Conservation (phyloP, 2,888 invertebrate genomes). For the Busseola fusca region DNA sequence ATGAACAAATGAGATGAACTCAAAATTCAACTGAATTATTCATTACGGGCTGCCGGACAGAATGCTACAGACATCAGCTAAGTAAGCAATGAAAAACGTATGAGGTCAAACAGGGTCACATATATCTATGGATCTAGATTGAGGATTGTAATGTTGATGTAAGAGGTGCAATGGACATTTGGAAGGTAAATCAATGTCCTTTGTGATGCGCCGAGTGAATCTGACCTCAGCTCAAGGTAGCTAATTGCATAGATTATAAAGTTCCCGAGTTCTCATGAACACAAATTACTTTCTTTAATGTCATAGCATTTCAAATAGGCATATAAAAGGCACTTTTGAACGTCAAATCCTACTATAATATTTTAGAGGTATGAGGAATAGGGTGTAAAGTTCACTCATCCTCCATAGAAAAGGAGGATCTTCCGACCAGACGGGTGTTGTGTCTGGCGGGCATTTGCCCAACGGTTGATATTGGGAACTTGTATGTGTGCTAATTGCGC, state of each 20-base stretch:
- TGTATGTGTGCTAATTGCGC: too few species aligned
- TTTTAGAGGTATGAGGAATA: too few species aligned
- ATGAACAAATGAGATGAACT: constrained; percentile 51
- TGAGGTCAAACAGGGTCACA: constrained; percentile 52
- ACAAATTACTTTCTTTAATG: neutral
- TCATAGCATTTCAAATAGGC: too few species aligned
- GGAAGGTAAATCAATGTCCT: constrained; percentile 20
- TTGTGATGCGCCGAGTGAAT: neutral
- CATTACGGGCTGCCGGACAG: constrained; percentile 47
- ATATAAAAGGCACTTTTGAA: too few species aligned
- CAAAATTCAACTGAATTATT: constrained; percentile 63
- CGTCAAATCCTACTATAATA: too few species aligned
- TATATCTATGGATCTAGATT: constrained; percentile 53
- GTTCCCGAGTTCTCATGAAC: neutral
- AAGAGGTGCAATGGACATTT: neutral
- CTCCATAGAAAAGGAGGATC: too few species aligned
- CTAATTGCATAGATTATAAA: neutral
- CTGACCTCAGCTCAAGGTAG: neutral
- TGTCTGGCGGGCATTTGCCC: too few species aligned
- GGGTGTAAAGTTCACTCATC: too few species aligned
- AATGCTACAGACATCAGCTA: constrained; percentile 34
- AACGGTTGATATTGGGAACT: too few species aligned
- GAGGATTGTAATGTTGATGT: constrained; percentile 17
- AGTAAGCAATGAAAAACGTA: constrained; percentile 41
- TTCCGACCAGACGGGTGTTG: too few species aligned